A percentile compares a stretch with the other conserved stretches of the same genome.
Evolutionary conservation across 23 tunicate genomes (phyloP).

Genomic region (Trididemnum miniatum): DNA sequence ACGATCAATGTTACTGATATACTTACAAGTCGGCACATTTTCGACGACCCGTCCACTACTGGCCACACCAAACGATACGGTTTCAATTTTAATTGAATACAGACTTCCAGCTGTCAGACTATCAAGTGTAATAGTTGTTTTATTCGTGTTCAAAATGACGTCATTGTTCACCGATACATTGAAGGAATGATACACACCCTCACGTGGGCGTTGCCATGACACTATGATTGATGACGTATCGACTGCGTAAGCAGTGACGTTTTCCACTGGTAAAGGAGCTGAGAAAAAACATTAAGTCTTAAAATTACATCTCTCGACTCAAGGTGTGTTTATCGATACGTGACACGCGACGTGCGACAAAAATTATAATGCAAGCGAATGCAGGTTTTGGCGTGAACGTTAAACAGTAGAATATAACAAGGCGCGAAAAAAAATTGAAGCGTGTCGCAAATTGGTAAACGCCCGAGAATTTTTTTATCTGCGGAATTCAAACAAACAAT

Average conservation of each 20-base stretch:
- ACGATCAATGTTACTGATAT: no score
- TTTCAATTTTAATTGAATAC: not conserved
- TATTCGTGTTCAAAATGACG: not conserved
- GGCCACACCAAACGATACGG: not conserved
- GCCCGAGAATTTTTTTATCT: no score
- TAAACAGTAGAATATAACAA: no score
- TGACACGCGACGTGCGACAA: no score
- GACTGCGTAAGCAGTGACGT: not conserved
- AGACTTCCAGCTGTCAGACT: not conserved
- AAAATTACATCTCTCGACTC: no score
- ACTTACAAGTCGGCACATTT: conserved; percentile 9
- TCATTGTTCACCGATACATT: not conserved
- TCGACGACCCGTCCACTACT: not conserved
- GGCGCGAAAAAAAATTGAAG: no score
- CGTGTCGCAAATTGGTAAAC: no score
- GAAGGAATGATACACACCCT: not conserved
- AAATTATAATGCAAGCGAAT: no score
- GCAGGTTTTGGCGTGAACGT: no score
- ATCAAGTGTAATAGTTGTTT: not conserved
- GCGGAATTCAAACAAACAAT: no score
- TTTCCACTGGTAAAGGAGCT: conserved; percentile 3
- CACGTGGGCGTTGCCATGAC: not conserved
- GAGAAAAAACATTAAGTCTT: not conserved
- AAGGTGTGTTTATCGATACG: no score
- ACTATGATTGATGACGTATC: conserved; percentile 1